Evolutionary conservation across 37 sponge, comb jelly and placozoan genomes (phyloP).

Genomic region (Oopsacas minuta): DNA sequence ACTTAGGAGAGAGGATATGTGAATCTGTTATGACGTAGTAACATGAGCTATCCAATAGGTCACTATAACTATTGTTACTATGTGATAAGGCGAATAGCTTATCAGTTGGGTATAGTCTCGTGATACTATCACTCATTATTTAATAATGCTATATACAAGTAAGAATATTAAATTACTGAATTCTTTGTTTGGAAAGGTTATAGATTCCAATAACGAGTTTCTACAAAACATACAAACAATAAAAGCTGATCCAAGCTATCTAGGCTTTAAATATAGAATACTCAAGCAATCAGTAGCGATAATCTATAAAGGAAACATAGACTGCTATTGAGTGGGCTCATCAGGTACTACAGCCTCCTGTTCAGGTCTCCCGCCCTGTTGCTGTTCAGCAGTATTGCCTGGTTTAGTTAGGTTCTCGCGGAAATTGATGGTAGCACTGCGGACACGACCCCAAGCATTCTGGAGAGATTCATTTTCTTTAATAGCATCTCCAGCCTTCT

Average conservation of each 20-base stretch:
- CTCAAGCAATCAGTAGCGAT: not conserved
- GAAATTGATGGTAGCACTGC: conserved; percentile 24
- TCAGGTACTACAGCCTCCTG: conserved; percentile 22
- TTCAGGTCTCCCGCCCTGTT: conserved; percentile 6
- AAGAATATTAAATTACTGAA: no score
- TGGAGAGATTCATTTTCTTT: conserved; percentile 34
- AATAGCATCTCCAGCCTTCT: conserved; percentile 38
- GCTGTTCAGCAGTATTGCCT: not conserved
- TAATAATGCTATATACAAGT: no score
- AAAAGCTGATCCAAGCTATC: not conserved
- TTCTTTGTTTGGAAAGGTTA: no score
- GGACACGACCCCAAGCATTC: conserved; percentile 17
- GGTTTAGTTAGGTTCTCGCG: conserved; percentile 17
- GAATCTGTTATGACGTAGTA: not conserved
- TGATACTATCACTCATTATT: not conserved
- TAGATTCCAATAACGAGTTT: not conserved
- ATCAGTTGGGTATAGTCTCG: not conserved
- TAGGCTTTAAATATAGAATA: not conserved
- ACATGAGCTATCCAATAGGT: not conserved
- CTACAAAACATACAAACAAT: conserved; percentile 10
- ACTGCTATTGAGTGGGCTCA: not conserved
- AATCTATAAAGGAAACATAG: not conserved
- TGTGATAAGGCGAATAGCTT: not conserved
- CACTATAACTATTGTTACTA: not conserved
- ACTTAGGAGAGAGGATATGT: not conserved